Conservation (phyloP, 2,113 vertebrate species). For the Nothobranchius kuhntae region DNA sequence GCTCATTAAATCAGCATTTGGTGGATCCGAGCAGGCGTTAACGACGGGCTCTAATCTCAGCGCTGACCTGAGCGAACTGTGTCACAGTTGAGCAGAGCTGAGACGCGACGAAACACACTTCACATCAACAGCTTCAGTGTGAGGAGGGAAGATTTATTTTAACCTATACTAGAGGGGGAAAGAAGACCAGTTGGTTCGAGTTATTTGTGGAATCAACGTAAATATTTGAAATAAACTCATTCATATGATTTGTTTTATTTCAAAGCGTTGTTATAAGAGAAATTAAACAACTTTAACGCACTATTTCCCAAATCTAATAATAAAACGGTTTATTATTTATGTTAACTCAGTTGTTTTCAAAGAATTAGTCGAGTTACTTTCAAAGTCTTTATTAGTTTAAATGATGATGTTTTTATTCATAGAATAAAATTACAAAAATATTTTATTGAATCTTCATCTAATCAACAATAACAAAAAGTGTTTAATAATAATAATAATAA, state of each 20-base stretch:
- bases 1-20: constrained; percentile 76
- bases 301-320: background rate
- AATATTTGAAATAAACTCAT: background rate
- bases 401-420: too few relatives aligned
- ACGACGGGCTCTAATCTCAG: constrained; percentile 70
- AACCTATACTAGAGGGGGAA: background rate
- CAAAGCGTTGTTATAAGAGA: background rate
- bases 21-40: constrained; percentile 66
- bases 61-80: constrained; percentile 58
- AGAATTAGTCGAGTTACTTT: too few relatives aligned
- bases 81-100: constrained; percentile 48
- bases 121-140: background rate
- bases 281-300: background rate
- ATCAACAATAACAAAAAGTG: too few relatives aligned
- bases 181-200: too few relatives aligned
- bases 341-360: background rate
- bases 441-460: too few relatives aligned
- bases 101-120: constrained; percentile 11
- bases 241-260: background rate
- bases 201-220: background rate
- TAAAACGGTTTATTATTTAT: background rate
- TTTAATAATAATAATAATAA: too few relatives aligned
- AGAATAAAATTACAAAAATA: too few relatives aligned
- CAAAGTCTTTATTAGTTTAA: too few relatives aligned
- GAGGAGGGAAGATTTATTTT: background rate